Conservation (phyloP, 2,113 vertebrate species). For the Serilophus lunatus region DNA sequence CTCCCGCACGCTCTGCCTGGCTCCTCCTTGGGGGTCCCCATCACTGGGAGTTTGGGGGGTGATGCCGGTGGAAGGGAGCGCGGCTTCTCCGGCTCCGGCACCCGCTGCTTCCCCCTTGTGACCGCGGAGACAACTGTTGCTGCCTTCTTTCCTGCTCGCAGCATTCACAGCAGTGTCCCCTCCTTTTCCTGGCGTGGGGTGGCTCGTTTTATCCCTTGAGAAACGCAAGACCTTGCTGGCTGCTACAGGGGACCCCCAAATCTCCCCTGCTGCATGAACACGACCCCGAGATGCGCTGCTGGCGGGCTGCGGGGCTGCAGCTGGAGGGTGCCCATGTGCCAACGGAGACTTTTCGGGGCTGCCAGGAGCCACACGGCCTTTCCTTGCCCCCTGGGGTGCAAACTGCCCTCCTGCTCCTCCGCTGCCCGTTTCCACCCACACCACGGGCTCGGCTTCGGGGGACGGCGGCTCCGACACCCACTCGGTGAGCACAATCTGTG, state of each 20-base stretch:
- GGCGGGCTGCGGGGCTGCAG: not conserved
- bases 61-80: not conserved
- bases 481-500: conserved; percentile 83
- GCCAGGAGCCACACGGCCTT: not conserved
- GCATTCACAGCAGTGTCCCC: not conserved
- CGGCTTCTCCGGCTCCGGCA: conserved; percentile 4
- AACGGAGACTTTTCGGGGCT: not conserved
- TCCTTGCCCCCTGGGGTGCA: not conserved
- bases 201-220: not conserved
- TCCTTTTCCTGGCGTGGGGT: not conserved
- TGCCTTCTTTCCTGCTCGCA: not conserved
- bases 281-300: not conserved
- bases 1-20: not conserved
- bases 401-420: not conserved
- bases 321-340: not conserved
- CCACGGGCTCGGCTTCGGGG: conserved; percentile 53
- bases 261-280: not conserved
- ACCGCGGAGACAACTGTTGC: not conserved
- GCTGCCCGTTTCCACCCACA: not conserved
- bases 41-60: fast-evolving
- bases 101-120: not conserved
- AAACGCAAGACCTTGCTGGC: conserved; percentile 43
- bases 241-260: conserved; percentile 17
- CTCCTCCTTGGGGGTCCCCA: not conserved
- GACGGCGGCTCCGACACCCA: conserved; percentile 70